Base-by-base conservation (phyloP, 2,113 vertebrate species). In the Mastomys coucha region DNA sequence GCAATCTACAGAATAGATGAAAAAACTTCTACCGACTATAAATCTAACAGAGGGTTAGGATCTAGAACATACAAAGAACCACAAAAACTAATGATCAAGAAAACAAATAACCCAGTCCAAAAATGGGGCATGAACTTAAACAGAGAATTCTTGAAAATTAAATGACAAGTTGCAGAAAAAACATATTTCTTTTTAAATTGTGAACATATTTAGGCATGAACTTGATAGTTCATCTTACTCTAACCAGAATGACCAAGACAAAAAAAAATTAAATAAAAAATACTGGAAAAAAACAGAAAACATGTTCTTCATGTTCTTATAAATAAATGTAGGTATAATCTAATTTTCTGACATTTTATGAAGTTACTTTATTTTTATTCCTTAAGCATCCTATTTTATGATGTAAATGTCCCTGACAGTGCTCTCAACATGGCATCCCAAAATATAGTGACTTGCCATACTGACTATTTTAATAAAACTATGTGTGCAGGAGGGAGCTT, bases 331-430 rank as follows among this genome's bases (percentile, higher is more conserved):
- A 7, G 36, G 20, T 36, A 80, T 56, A 22, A 60, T n/a, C 63
- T 49, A 87, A 58, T 93, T 96, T 87, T 69, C 36, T 92, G 28
- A 84, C 26, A 86, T 87, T 96, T 28, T 33, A 75, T 45, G 7
- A 84, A 12, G 24, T 88, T 45, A 60, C 33, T 88, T 96, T 80
- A 86, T 36, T 39, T 11, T 28, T 93, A 91, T 91, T 94, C 36
- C 11, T 42, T 69, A 22, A 91, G 77, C 73, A 88, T 19, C 12
- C 2, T 89, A 36, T 87, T 87, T 95, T 81, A 60, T 69, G 69
- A 89, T 31, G 1, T 3, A 72, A 85, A 80, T 89, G 19, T 70
- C 33, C 70, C 56, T 49, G n/a, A 77, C 20, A 42, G 26, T n/a
- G 3, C 42, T 95, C 58, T 85, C n/a, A 39, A 49, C 17, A 77